These are phyloP conservation scores for Leiothrix lutea DNA, from an alignment of 2,113 vertebrate genomes.

Conservation along the genomic window DNA sequence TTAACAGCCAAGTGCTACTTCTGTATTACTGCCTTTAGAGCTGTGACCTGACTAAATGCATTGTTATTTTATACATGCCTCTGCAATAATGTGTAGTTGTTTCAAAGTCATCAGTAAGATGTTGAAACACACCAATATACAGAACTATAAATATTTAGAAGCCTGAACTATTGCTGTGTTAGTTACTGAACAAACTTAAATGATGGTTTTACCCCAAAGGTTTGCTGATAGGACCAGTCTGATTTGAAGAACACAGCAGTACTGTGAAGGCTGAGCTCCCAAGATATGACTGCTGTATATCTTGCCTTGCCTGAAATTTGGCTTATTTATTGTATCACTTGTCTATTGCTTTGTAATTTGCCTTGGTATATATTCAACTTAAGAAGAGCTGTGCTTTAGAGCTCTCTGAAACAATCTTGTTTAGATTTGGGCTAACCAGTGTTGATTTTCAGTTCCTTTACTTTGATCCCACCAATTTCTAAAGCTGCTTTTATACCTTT, in stretches of 20 bases:
- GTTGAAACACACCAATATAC: background rate
- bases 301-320: background rate
- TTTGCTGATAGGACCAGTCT: background rate
- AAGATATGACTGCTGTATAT: background rate
- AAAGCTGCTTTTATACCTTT: background rate
- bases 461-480: background rate
- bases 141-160: background rate
- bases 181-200: background rate
- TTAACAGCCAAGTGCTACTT: background rate
- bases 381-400: background rate
- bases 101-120: background rate
- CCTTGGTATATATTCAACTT: background rate
- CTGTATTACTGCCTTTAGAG: background rate
- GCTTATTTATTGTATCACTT: background rate
- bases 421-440: background rate
- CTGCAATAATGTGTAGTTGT: background rate
- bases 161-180: background rate
- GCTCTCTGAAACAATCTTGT: background rate
- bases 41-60: background rate
- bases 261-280: background rate
- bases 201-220: background rate
- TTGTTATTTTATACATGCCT: background rate
- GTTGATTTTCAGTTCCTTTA: background rate
- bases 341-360: background rate
- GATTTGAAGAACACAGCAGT: background rate